These are phyloP conservation scores for Pelodiscus sinensis DNA, from an alignment of 2,113 vertebrate genomes.

Conservation along the genomic window DNA sequence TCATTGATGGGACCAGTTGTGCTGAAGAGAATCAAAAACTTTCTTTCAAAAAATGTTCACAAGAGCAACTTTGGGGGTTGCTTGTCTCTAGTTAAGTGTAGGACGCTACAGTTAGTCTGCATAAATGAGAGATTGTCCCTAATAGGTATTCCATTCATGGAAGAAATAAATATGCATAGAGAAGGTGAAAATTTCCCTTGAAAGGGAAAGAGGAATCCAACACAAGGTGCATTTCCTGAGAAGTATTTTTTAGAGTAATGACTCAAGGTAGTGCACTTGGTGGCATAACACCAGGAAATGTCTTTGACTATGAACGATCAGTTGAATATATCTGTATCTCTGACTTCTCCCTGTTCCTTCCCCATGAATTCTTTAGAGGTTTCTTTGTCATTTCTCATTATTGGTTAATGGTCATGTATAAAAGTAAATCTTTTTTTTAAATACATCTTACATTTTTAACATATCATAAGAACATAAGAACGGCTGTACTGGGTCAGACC, in stretches of 20 bases:
- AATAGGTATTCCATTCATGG: background rate
- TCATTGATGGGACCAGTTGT: background rate
- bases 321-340: background rate
- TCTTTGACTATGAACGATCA: background rate
- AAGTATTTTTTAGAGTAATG: background rate
- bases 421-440: background rate
- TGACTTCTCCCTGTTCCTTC: background rate
- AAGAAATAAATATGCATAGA: background rate
- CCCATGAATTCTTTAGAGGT: background rate
- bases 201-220: background rate
- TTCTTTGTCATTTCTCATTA: background rate
- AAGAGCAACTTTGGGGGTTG: background rate
- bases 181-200: background rate
- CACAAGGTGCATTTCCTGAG: background rate
- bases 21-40: background rate
- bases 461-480: too few relatives aligned
- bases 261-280: background rate
- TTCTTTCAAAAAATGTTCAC: background rate
- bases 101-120: background rate
- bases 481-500: too few relatives aligned
- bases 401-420: background rate
- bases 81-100: background rate
- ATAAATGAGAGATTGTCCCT: background rate
- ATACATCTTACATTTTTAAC: background rate
- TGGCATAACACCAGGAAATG: background rate